Evolutionary conservation across 2,888 invertebrate species (phyloP).

Genomic region (Apamea sordens): DNA sequence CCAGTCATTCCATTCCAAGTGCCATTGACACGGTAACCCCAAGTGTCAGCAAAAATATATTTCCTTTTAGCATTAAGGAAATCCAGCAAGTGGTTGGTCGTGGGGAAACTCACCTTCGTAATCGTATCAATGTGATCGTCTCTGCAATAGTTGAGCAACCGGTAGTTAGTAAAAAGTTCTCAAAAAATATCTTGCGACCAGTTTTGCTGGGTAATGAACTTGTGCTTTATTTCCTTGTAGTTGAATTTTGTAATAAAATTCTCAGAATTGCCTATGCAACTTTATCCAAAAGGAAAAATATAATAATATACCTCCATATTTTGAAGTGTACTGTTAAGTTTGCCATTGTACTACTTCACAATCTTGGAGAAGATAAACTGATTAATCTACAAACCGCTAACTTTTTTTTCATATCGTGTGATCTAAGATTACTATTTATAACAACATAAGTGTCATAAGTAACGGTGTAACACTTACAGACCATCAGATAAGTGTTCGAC

Average conservation of each 20-base stretch:
- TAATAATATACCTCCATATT: not conserved
- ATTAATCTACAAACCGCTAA: conserved; percentile 12
- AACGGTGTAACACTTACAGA: conserved; percentile 81
- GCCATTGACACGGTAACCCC: conserved; percentile 91
- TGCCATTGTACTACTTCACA: conserved; percentile 10
- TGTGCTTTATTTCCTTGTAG: conserved; percentile 15
- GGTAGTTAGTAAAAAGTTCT: conserved; percentile 11
- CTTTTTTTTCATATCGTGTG: conserved; percentile 15
- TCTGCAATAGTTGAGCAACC: conserved; percentile 72
- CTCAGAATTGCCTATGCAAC: conserved; percentile 1
- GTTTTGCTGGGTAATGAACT: conserved; percentile 29
- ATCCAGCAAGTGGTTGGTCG: conserved; percentile 90
- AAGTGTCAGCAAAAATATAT: conserved; percentile 89
- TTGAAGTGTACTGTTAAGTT: conserved; percentile 16
- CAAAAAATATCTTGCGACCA: conserved; percentile 2
- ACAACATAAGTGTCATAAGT: conserved; percentile 5
- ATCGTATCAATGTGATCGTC: conserved; percentile 90
- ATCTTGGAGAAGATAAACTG: not conserved
- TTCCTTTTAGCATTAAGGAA: conserved; percentile 90
- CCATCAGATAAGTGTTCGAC: conserved; percentile 91
- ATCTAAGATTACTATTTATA: conserved; percentile 12
- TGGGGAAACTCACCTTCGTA: conserved; percentile 91
- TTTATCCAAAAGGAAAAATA: conserved; percentile 12
- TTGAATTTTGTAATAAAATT: conserved; percentile 28
- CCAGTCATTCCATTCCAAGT: conserved; percentile 93